Percentiles rank a stretch among this genome's conserved stretches.
Evolutionary conservation across 2,888 invertebrate species (phyloP).

Genomic region (Mechanitis mazaeus): DNA sequence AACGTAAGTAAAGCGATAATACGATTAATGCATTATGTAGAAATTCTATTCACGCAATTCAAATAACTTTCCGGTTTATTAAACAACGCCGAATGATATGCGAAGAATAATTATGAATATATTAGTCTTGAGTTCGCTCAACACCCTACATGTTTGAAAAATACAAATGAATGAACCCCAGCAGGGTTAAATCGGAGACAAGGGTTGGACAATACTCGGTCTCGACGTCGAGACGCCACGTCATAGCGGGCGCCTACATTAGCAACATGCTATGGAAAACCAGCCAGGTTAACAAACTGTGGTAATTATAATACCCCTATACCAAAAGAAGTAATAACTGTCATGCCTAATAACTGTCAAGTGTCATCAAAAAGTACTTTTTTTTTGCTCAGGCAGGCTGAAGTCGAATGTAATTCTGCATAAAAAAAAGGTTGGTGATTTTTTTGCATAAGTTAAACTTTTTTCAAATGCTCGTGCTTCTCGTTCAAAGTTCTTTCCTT

Average conservation of each 20-base stretch:
- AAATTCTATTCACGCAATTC: conserved; percentile 62
- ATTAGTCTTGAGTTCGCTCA: conserved; percentile 45
- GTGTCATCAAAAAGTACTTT: too few species aligned
- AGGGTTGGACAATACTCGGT: conserved; percentile 38
- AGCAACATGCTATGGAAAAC: conserved; percentile 19
- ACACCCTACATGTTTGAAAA: conserved; percentile 32
- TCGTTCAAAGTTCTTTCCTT: conserved; percentile 28
- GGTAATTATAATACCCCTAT: too few species aligned
- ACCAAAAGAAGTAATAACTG: too few species aligned
- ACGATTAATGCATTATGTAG: conserved; percentile 53
- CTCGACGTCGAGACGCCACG: conserved; percentile 33
- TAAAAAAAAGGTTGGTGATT: too few species aligned
- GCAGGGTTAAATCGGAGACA: conserved; percentile 44
- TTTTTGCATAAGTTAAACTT: too few species aligned
- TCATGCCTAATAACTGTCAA: too few species aligned
- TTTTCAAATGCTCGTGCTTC: conserved; percentile 9
- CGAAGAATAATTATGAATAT: conserved; percentile 52
- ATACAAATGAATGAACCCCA: conserved; percentile 45
- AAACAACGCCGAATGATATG: conserved; percentile 50
- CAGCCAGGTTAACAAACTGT: background rate
- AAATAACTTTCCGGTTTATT: conserved; percentile 64
- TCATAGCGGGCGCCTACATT: conserved; percentile 20
- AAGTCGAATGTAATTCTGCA: too few species aligned
- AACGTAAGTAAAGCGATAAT: conserved; percentile 42
- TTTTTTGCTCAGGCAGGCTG: too few species aligned